Base-by-base conservation (phyloP, 2,797 vertebrate genomes). In the Toxotes lorentzi region DNA sequence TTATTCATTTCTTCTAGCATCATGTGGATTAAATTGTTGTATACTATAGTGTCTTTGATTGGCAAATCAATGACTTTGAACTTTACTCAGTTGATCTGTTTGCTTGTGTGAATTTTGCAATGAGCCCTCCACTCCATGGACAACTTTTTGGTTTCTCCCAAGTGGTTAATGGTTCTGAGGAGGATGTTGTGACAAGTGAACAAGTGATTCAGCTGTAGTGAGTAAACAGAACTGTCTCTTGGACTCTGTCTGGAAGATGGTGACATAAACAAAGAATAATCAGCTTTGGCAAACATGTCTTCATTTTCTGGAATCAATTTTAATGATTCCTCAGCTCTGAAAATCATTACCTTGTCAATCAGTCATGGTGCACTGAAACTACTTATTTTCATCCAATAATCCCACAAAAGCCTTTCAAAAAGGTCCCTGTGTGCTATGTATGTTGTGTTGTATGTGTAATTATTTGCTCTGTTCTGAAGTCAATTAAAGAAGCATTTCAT, bases 261-360 rank as follows among this genome's bases (percentile, higher is more conserved):
- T 61, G 51, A 76, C 47, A 40, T 50, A 80, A 61, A 76, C 79
- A 83, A 74, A 76, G 60, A 68, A 65, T 70, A 85, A 82, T 88
- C 77, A 76, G 9, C 77, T 84, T 70, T 51, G 64, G 59, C 48
- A 90, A 89, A 84, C 76, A 73, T 38, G 51, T 54, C 70, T 66
- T 76, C 67, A 64, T 17, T 82, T 73, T 72, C 47, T 70, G 40
- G 59, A 82, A 71, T 82, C 67, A 81, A 78, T 61, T 69, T 78
- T 62, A 82, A 85, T 61, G 78, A 90, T 85, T 78, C 56, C n/a
- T 76, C 72, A 67, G 61, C 65, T 73, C 70, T 78, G 66, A 80
- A 87, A 87, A 78, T 84, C 71, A 72, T 70, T 79, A 41, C 58
- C 40, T 30, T 66, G 64, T 67, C 77, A 85, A 60, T 86, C 77